phyloP scores from a whole-genome alignment of 2,113 vertebrate genomes.

The Hipposideros armiger region DNA sequence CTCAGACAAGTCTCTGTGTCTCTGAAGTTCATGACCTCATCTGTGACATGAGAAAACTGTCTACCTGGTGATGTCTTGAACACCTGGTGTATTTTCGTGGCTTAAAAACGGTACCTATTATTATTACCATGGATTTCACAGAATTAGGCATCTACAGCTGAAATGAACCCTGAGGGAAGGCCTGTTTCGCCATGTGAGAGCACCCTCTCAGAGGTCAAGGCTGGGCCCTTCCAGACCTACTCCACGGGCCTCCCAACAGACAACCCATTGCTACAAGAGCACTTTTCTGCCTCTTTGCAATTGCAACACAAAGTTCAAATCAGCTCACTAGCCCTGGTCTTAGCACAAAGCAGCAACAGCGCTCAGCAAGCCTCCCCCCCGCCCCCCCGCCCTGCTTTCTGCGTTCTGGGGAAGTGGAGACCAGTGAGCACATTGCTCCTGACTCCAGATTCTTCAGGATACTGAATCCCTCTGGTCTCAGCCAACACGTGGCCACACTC shows the following conservation, averaged over 20 bases:
- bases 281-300: not conserved
- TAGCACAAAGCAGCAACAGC: not conserved
- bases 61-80: not conserved
- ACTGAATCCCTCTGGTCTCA: not conserved
- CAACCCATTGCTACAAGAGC: not conserved
- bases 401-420: accelerated
- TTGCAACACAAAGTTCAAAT: not conserved
- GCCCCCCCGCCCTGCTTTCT: not conserved
- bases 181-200: not conserved
- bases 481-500: not conserved
- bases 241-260: not conserved
- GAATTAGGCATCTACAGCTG: not conserved
- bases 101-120: not conserved
- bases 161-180: not conserved
- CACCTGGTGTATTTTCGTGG: not conserved
- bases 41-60: not conserved
- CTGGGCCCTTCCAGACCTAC: not conserved
- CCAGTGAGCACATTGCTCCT: not conserved
- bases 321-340: not conserved
- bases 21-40: not conserved
- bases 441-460: not conserved
- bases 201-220: not conserved
- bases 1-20: not conserved
- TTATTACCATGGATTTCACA: not conserved
- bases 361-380: too few relatives aligned